Conservation (phyloP, 1,140 invertebrate genomes). For the Drosophila paulistorum region DNA sequence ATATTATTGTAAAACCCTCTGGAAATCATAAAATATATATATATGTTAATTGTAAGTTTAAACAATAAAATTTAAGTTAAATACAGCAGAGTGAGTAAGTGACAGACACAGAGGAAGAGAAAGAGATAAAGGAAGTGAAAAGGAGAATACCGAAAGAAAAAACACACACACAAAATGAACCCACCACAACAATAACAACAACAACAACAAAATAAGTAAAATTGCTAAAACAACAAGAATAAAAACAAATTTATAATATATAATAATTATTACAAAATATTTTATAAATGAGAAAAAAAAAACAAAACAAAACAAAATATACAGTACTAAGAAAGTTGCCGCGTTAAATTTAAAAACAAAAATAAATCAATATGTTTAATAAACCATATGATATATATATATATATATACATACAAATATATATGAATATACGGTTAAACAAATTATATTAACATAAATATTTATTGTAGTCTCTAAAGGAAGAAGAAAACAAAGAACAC, state of each 20-base stretch:
- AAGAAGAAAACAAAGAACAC: conserved; percentile 29
- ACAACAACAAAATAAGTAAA: conserved; percentile 36
- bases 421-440: conserved; percentile 23
- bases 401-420: conserved; percentile 36
- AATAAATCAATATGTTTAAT: conserved; percentile 48
- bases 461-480: conserved; percentile 66
- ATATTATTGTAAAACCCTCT: background rate
- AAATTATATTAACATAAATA: conserved; percentile 62
- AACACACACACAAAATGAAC: conserved; percentile 69
- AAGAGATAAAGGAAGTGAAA: conserved; percentile 13
- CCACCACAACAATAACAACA: conserved; percentile 60
- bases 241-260: conserved; percentile 49
- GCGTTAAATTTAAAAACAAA: conserved; percentile 63
- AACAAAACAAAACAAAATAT: background rate
- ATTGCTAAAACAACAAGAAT: conserved; percentile 38
- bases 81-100: conserved; percentile 58
- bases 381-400: conserved; percentile 33
- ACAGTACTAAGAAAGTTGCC: conserved; percentile 47
- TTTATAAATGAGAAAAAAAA: conserved; percentile 39
- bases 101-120: conserved; percentile 12
- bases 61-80: conserved; percentile 48
- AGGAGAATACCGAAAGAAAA: conserved; percentile 28
- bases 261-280: conserved; percentile 55
- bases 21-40: conserved; percentile 6
- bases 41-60: conserved; percentile 5